Evolutionary conservation across 1,140 invertebrate species (phyloP).

Genomic region (Geopemphigus sp.): DNA sequence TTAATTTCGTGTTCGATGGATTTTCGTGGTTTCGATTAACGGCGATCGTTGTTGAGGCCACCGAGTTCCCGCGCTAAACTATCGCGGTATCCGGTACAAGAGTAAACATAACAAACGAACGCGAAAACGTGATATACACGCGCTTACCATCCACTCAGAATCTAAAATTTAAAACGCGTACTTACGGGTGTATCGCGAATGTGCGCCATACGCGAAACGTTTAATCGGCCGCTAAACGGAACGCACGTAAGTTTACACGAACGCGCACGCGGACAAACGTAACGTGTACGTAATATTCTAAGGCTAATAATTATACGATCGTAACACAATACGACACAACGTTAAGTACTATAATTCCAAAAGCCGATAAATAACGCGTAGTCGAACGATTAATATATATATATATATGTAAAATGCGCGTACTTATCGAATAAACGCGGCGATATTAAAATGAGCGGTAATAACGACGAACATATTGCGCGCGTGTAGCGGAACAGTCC

Average conservation of each 20-base stretch:
- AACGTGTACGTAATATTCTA: background rate
- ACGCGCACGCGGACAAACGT: background rate
- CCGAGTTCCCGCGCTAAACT: no score
- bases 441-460: conserved; percentile 3
- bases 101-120: background rate
- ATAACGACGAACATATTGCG: background rate
- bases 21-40: no score
- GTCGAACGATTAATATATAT: no score
- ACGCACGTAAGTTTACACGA: no score
- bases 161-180: background rate
- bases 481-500: background rate
- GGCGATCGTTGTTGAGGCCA: no score
- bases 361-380: background rate
- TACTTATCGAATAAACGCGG: background rate
- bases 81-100: background rate
- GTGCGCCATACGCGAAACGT: background rate
- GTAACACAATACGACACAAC: background rate
- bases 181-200: no score
- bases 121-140: no score
- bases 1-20: no score
- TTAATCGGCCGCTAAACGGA: background rate
- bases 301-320: background rate
- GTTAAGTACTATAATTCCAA: background rate
- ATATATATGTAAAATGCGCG: background rate
- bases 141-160: background rate